Conservation (phyloP, 2,113 vertebrate species). For the Leuciscus idus region DNA sequence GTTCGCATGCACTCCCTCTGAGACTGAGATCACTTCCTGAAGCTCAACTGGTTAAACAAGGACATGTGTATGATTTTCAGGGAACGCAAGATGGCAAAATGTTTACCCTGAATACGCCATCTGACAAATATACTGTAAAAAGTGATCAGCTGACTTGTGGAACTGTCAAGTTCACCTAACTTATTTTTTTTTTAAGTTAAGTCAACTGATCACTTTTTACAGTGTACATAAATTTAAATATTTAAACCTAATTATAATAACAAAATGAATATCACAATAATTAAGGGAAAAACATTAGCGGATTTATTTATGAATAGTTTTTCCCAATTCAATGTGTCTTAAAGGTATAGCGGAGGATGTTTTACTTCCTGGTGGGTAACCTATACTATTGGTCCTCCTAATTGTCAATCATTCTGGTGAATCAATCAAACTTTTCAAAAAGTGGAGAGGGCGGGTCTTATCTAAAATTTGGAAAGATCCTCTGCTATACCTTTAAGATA, state of each 20-base stretch:
- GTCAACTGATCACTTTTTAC: too few species aligned
- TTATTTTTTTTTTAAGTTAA: too few species aligned
- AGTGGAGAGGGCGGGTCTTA: too few species aligned
- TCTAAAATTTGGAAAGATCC: too few species aligned
- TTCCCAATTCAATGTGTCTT: background rate
- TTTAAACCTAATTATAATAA: background rate
- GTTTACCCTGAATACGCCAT: background rate
- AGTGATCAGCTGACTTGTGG: too few species aligned
- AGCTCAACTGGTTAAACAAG: background rate
- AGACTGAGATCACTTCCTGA: slow-evolving; percentile 50
- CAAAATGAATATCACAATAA: background rate
- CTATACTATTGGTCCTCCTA: too few species aligned
- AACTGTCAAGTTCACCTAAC: too few species aligned
- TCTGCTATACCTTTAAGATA: too few species aligned
- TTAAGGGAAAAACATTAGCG: background rate
- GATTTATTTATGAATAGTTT: background rate
- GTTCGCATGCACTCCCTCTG: slow-evolving; percentile 32
- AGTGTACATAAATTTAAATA: background rate
- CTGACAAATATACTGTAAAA: background rate
- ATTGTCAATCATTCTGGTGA: too few species aligned
- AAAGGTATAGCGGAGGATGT: too few species aligned
- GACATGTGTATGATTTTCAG: background rate
- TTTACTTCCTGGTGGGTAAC: too few species aligned
- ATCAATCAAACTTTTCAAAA: too few species aligned
- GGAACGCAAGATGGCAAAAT: background rate